Conservation (phyloP, 1,140 invertebrate genomes). For the Phymastichus coffea region DNA sequence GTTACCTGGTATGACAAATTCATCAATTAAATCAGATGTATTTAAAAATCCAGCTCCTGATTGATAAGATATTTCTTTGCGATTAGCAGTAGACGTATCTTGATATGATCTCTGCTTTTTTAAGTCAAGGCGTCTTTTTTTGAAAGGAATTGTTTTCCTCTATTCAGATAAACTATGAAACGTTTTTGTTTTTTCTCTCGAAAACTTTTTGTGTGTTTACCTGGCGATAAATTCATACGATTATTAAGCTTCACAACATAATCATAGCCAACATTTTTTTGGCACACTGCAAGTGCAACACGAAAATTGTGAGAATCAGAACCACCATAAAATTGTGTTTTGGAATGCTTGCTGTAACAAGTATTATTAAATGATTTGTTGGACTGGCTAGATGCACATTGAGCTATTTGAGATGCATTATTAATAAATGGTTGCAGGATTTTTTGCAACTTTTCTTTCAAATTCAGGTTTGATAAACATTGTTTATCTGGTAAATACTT, state of each 20-base stretch:
- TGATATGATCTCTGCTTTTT: background rate
- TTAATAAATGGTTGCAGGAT: conserved; percentile 16
- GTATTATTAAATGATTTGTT: no score
- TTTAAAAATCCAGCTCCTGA: background rate
- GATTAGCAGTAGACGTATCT: background rate
- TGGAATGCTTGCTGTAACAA: conserved; percentile 4
- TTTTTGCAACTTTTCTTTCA: conserved; percentile 11
- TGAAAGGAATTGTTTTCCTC: background rate
- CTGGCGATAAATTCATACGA: conserved; percentile 2
- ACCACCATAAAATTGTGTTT: conserved; percentile 10
- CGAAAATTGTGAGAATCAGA: conserved; percentile 7
- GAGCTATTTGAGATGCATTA: conserved; percentile 1
- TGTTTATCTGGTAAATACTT: conserved; percentile 17
- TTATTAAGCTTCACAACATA: background rate
- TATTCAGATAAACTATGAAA: background rate
- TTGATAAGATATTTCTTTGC: conserved; percentile 3
- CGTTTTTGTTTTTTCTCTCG: background rate
- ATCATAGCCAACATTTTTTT: no score
- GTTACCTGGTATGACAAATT: background rate
- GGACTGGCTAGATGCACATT: conserved; percentile 22
- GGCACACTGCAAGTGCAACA: conserved; percentile 5
- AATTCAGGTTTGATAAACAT: conserved; percentile 13
- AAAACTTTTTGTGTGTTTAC: background rate
- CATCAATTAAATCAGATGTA: background rate
- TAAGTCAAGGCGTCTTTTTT: background rate